Evolutionary conservation across 2,888 invertebrate species (phyloP).

Genomic region (Epistrophe eligans): DNA sequence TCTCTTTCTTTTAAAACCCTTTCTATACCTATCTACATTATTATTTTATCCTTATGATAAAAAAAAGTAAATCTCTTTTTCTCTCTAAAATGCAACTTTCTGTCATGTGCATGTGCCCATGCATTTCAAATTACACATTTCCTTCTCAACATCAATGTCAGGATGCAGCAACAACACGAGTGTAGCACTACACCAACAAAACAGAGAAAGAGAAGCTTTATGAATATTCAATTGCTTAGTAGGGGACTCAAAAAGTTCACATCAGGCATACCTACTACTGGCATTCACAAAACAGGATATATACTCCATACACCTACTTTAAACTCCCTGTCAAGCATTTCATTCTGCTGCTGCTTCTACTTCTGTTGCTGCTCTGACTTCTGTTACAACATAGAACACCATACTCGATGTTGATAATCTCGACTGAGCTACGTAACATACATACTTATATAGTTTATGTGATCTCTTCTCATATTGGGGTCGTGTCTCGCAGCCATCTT

Average conservation of each 20-base stretch:
- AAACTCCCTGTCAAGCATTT: constrained; percentile 38
- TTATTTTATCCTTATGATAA: constrained; percentile 17
- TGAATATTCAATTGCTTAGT: constrained; percentile 72
- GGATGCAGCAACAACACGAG: constrained; percentile 33
- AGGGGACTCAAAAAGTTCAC: constrained; percentile 53
- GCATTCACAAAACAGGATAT: not conserved
- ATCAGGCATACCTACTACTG: constrained; percentile 2
- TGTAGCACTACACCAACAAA: constrained; percentile 6
- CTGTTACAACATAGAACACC: constrained; percentile 27
- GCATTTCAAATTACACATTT: constrained; percentile 68
- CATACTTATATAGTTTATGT: constrained; percentile 10
- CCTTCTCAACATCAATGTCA: constrained; percentile 65
- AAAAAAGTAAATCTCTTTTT: not conserved
- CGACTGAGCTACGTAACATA: constrained; percentile 16
- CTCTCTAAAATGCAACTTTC: constrained; percentile 40
- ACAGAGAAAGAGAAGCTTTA: constrained; percentile 43
- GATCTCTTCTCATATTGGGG: constrained; percentile 57
- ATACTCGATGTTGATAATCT: constrained; percentile 60
- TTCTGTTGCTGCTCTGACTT: constrained; percentile 19
- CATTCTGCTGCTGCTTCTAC: not conserved
- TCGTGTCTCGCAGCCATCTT: constrained; percentile 66
- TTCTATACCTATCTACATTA: not conserved
- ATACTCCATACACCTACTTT: constrained; percentile 6
- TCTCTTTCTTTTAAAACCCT: not conserved
- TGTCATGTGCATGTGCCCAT: constrained; percentile 69